Evolutionary conservation across 64 coral and sea anemone species (phyloP), one percentile per base, ranked within the genome.

Genomic region (Montipora foliosa): DNA sequence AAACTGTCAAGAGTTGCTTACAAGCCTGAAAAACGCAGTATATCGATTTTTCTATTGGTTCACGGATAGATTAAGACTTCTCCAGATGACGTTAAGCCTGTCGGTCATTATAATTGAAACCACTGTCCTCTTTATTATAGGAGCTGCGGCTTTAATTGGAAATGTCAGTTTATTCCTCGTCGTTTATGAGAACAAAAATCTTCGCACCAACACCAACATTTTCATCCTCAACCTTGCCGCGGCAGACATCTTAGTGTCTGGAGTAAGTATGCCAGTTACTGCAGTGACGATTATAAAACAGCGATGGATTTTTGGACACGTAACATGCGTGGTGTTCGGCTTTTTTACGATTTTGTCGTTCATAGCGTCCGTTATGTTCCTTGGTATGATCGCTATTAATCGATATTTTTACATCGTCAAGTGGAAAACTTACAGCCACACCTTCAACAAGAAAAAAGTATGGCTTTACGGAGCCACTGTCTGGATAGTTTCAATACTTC

Each of bases 171-270:
- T 96, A 44, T 96, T 96, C 55, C n/a, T 83, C 12, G 83, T 96
- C 13, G 87, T 96, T n/a, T 87, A 29, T 4, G 79, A 67, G 44
- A 16, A 59, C 74, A 81, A 12, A 47, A 62, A 79, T 19, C 90
- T 96, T 78, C 95, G 76, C 44, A 96, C 86, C 19, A 70, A 81
- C 37, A 79, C 84, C 0, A 96, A 96, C 79, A 60, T 79, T 19
- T 90, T 89, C 10, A 89, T 96, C 17, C 67, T 96, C 4, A 96
- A 93, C 9, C 91, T 96, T 25, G 90, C 95, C 0, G 75, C 91
- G 16, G 95, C 95, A 37, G 95, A 96, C 45, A 10, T 93, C 47
- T 79, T 96, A 14, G 95, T 96, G 57, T 49, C 95, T 46, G 15
- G 71, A 51, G 52, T 96, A 20, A 96, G 89, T 78, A 76, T 92